A percentile compares a stretch with the other conserved stretches of the same genome.
Evolutionary conservation across 2,797 vertebrate species (phyloP).

Genomic region (Coilia nasus): DNA sequence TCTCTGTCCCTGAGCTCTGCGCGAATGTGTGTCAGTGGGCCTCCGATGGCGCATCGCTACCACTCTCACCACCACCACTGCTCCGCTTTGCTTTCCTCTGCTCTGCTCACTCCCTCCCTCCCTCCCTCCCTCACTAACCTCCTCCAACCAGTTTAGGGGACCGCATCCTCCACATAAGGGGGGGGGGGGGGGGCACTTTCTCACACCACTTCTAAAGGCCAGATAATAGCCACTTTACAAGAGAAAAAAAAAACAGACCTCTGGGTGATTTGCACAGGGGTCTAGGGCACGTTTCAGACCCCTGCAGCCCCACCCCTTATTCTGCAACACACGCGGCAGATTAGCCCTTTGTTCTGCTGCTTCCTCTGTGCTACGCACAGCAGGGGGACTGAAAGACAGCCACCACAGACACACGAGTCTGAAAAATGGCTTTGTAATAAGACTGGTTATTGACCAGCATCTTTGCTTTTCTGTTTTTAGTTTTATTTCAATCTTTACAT

Average conservation of each 20-base stretch:
- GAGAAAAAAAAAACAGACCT: slow-evolving; percentile 2
- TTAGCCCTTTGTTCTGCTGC: background rate
- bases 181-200: background rate
- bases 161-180: background rate
- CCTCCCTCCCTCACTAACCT: too few relatives aligned
- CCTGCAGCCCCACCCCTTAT: background rate
- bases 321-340: background rate
- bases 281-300: background rate
- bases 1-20: slow-evolving; percentile 35
- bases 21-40: background rate
- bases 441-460: too few relatives aligned
- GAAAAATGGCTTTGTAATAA: too few relatives aligned
- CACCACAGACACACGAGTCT: background rate
- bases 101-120: too few relatives aligned
- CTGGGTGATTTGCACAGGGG: background rate
- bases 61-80: too few relatives aligned
- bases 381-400: background rate
- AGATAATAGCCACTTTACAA: background rate
- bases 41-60: background rate
- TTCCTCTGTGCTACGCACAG: background rate
- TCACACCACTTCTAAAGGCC: background rate
- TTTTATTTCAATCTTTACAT: too few relatives aligned
- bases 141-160: too few relatives aligned
- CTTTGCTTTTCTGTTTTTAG: too few relatives aligned
- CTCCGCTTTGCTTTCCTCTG: background rate